Base-by-base conservation (phyloP, 1,140 invertebrate genomes). In the Brachionus angularis region DNA sequence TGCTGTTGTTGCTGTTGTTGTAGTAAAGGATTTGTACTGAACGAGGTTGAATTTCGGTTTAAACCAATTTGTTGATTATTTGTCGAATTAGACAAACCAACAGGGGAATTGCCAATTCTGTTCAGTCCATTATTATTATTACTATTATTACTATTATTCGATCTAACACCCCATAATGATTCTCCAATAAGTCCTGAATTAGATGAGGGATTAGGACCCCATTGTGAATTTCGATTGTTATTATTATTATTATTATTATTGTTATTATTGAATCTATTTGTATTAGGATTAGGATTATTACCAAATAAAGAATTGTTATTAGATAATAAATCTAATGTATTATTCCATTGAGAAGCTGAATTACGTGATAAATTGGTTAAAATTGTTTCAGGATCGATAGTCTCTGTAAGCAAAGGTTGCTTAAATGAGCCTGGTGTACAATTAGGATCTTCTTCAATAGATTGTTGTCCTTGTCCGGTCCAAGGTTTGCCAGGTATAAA, bases 301-400 rank as follows among this genome's bases (percentile, higher is more conserved):
- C 39, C 39, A 42, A 42, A 16, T 16, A 42, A 42, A 10, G 39
- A 42, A 42, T 42, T 8, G n/a, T n/a, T n/a, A n/a, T n/a, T n/a
- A n/a, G n/a, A n/a, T n/a, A 50, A 25, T 16, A 47, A 31, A 7
- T 67, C 62, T 5, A 16, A 18, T 21, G 62, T 10, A 42, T 23
- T 67, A 10, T 39, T 47, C 62, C 62, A 67, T 10, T n/a, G n/a
- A n/a, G n/a, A n/a, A n/a, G n/a, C n/a, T n/a, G n/a, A n/a, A n/a
- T n/a, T n/a, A 12, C 53, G 53, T 0, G 42, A 31, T 12, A 67
- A 36, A 50, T 50, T 50, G 2, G 62, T 23, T 42, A 67, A 46
- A n/a, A 67, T 67, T 21, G 10, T 67, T 42, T 67, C 62, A 0
- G 62, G 62, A n/a, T 67, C 62, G n/a, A 67, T 67, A 10, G 62